Conservation (phyloP, 2,888 invertebrate genomes). For the Diloba caeruleocephala region DNA sequence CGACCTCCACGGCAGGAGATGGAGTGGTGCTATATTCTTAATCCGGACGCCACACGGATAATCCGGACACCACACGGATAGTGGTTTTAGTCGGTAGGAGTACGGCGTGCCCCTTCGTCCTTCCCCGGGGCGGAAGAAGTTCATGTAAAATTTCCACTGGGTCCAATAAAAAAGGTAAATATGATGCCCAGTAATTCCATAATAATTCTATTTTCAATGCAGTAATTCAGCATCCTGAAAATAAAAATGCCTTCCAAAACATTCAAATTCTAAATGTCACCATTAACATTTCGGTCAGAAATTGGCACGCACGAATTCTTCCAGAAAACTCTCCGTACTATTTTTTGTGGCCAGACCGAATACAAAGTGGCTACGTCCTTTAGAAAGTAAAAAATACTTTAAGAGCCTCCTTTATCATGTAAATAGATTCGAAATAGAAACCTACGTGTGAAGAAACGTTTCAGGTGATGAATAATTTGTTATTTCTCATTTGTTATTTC, state of each 20-base stretch:
- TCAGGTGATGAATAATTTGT: conserved; percentile 27
- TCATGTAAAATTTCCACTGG: no score
- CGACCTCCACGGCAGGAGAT: no score
- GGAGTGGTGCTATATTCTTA: no score
- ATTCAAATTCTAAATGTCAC: conserved; percentile 17
- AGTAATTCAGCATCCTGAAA: no score
- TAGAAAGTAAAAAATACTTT: conserved; percentile 15
- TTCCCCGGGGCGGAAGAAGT: no score
- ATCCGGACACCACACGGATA: no score
- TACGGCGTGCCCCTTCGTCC: no score
- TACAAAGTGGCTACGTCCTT: conserved; percentile 31
- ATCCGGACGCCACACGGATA: no score
- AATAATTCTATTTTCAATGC: no score
- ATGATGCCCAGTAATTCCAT: no score
- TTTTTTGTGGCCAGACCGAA: conserved; percentile 24
- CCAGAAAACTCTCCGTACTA: conserved; percentile 7
- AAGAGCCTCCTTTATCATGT: conserved; percentile 44
- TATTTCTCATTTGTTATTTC: conserved; percentile 19
- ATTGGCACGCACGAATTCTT: conserved; percentile 35
- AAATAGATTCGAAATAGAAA: conserved; percentile 21
- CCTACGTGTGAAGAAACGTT: conserved; percentile 31
- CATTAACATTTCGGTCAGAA: conserved; percentile 37
- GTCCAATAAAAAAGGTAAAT: no score
- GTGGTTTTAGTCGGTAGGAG: no score
- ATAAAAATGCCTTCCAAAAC: neutral